These are phyloP conservation scores for Anaspis maculata DNA, from an alignment of 2,888 invertebrate species.

Conservation along the genomic window DNA sequence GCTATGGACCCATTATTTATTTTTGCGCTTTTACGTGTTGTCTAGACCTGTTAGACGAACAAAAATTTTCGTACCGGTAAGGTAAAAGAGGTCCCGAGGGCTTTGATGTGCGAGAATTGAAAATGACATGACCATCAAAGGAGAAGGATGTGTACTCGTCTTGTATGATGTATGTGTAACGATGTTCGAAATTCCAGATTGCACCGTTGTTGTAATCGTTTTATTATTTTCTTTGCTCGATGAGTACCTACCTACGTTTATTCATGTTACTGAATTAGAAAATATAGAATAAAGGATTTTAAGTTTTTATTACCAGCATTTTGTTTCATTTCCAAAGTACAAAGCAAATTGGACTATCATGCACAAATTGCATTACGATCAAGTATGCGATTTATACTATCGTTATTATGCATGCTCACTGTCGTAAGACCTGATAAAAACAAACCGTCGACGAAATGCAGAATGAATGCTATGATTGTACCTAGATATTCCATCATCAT, in stretches of 20 bases:
- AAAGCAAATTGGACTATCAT: background rate
- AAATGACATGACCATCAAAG: no score
- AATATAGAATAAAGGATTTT: conserved; percentile 35
- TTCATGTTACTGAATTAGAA: conserved; percentile 34
- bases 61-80: background rate
- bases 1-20: conserved; percentile 37
- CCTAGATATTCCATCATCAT: no score
- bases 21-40: conserved; percentile 38
- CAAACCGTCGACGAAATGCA: no score
- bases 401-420: no score
- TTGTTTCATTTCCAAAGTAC: conserved; percentile 6
- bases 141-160: no score
- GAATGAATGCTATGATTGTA: no score
- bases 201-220: conserved; percentile 25
- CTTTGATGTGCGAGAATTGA: no score
- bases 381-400: no score
- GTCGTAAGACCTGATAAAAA: no score
- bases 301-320: conserved; percentile 33
- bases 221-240: conserved; percentile 27
- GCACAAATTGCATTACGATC: no score
- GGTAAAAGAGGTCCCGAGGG: conserved; percentile 13
- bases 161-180: conserved; percentile 16
- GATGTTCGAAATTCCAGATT: conserved; percentile 22
- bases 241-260: conserved; percentile 29
- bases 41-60: conserved; percentile 19